A percentile compares a stretch with the other conserved stretches of the same genome.
Conservation (phyloP, 2,888 invertebrate species). For the Physocephala rufipes region DNA sequence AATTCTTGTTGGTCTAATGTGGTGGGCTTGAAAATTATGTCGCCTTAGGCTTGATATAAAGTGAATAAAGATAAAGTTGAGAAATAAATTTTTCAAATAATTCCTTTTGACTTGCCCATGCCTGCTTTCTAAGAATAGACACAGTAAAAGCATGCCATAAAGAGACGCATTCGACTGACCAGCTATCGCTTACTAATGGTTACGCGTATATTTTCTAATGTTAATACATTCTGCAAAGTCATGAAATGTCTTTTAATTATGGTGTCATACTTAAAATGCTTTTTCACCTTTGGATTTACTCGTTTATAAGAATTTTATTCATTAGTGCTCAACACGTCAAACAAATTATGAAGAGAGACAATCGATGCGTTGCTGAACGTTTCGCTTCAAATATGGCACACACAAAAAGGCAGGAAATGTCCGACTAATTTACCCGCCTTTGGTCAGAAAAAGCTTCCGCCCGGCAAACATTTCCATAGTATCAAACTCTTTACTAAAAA, state of each 20-base stretch:
- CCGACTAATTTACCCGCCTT: not conserved
- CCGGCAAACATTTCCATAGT: no score
- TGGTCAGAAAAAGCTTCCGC: not conserved
- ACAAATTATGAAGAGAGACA: conserved; percentile 10
- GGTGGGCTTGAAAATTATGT: no score
- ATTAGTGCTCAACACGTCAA: conserved; percentile 17
- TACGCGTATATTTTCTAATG: no score
- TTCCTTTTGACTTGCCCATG: not conserved
- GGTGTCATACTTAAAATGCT: not conserved
- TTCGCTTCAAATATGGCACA: conserved; percentile 32
- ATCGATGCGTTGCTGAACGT: no score
- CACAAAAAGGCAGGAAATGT: conserved; percentile 40
- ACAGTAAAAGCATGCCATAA: no score
- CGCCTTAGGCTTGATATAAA: no score
- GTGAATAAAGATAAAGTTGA: no score
- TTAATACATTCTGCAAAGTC: not conserved
- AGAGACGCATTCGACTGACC: not conserved
- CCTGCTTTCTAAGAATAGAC: conserved; percentile 5
- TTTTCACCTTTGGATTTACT: conserved; percentile 5
- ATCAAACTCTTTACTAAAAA: no score
- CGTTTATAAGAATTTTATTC: not conserved
- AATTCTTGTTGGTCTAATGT: no score
- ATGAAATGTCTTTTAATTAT: not conserved
- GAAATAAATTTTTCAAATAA: no score
- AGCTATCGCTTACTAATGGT: no score